Evolutionary conservation across 2,113 vertebrate species (phyloP).

Genomic region (Corvus cornix): DNA sequence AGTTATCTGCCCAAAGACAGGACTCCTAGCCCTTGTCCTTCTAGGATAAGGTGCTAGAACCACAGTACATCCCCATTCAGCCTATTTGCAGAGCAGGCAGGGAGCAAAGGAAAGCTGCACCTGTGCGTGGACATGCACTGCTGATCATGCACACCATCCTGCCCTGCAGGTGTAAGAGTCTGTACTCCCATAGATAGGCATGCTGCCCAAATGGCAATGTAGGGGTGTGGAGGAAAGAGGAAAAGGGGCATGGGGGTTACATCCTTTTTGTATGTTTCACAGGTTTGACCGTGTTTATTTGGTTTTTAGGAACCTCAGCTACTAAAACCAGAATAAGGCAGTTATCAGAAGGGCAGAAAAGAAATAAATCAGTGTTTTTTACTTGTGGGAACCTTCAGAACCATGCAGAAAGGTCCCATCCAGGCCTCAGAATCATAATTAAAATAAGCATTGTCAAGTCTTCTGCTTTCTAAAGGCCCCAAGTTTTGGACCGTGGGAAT

Average conservation of each 20-base stretch:
- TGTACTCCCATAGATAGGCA: no score
- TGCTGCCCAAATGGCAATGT: background rate
- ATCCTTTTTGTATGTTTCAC: background rate
- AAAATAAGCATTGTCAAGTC: background rate
- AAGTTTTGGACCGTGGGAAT: background rate
- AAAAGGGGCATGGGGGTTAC: background rate
- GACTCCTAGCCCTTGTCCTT: background rate
- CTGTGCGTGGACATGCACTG: rapidly evolving
- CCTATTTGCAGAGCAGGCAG: background rate
- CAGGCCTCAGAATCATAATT: background rate
- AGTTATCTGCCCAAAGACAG: background rate
- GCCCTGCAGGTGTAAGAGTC: no score
- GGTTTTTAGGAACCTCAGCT: background rate
- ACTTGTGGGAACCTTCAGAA: background rate
- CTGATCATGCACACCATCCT: background rate
- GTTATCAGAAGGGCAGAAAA: background rate
- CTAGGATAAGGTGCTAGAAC: background rate
- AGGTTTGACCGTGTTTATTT: background rate
- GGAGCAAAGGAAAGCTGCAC: background rate
- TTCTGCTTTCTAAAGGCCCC: background rate
- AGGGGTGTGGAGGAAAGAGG: background rate
- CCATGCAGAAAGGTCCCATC: background rate
- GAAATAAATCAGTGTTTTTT: background rate
- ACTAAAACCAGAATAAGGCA: background rate
- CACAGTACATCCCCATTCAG: rapidly evolving